A percentile compares a stretch with the other conserved stretches of the same genome.
phyloP scores from a whole-genome alignment of 2,113 vertebrate species.

The Mobula birostris region DNA sequence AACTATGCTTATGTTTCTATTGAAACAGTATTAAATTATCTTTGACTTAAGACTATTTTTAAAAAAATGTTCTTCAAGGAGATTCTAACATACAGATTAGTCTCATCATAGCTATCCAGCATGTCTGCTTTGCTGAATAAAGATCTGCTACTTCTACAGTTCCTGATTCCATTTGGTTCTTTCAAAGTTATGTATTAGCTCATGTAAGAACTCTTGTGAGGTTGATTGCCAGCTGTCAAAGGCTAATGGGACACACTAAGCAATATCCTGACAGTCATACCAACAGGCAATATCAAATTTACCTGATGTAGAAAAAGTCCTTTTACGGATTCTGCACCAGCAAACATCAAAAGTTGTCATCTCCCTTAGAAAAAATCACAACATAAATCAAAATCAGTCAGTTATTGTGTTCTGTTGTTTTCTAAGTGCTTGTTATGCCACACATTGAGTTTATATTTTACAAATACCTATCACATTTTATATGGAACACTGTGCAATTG shows the following conservation, averaged over 20 bases:
- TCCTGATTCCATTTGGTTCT: no score
- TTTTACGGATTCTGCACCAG: background rate
- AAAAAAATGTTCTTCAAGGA: no score
- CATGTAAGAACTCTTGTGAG: background rate
- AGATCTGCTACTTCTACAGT: no score
- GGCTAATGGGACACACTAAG: background rate
- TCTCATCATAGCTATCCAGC: no score
- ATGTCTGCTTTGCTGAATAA: no score
- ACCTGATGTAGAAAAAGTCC: background rate
- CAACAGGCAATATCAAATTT: background rate
- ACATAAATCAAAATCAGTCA: conserved; percentile 3
- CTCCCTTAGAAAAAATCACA: background rate
- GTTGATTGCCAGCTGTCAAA: background rate
- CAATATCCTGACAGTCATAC: background rate
- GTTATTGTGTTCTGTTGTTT: background rate
- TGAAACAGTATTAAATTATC: no score
- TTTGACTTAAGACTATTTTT: no score
- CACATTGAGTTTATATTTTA: background rate
- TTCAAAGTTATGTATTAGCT: background rate
- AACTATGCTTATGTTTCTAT: no score
- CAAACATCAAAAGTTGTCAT: background rate
- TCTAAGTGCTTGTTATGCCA: background rate
- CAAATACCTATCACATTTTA: background rate
- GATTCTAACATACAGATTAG: no score
- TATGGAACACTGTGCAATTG: background rate